phyloP scores from a whole-genome alignment of 2,888 invertebrate species.

The Acleris sparsana region DNA sequence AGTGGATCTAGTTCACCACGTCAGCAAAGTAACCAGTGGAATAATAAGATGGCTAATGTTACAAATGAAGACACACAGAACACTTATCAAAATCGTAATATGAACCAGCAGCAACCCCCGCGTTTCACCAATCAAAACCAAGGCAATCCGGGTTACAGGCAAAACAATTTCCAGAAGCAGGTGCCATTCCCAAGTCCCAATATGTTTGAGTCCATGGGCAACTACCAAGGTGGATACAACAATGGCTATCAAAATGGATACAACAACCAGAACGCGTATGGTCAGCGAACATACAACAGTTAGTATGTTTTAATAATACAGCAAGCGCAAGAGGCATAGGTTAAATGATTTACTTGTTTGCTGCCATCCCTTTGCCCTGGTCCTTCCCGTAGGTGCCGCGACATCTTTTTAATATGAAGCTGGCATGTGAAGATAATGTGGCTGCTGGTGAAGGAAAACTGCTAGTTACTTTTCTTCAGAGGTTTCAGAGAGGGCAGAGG shows the following conservation, averaged over 20 bases:
- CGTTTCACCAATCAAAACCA: conserved; percentile 78
- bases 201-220: conserved; percentile 83
- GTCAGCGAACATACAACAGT: conserved; percentile 76
- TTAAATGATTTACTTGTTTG: too few species aligned
- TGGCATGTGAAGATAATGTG: too few species aligned
- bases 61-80: conserved; percentile 62
- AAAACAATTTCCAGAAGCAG: conserved; percentile 79
- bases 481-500: too few species aligned
- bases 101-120: conserved; percentile 75
- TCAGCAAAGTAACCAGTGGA: conserved; percentile 81
- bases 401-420: too few species aligned
- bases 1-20: conserved; percentile 79
- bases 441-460: too few species aligned
- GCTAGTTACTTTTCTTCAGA: too few species aligned
- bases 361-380: too few species aligned
- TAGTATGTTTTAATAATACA: conserved; percentile 44
- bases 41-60: conserved; percentile 74
- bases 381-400: too few species aligned
- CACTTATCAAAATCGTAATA: conserved; percentile 65
- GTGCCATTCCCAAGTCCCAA: conserved; percentile 84
- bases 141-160: conserved; percentile 71
- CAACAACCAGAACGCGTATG: conserved; percentile 76
- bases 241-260: conserved; percentile 80
- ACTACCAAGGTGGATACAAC: conserved; percentile 81
- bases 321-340: not conserved